Conservation (phyloP, 2,888 invertebrate genomes). For the Dasysyrphus albostriatus region DNA sequence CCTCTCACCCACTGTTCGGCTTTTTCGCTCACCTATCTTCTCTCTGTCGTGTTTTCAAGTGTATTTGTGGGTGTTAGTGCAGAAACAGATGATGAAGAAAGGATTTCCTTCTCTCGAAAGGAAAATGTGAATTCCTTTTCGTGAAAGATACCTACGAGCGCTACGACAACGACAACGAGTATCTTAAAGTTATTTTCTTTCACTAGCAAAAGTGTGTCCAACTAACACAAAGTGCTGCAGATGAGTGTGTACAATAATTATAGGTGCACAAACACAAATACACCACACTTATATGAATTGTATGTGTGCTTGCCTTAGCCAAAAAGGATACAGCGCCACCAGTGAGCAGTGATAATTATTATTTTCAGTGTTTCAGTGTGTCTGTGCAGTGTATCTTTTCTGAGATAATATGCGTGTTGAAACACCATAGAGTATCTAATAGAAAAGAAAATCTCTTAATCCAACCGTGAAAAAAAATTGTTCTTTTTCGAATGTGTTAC, state of each 20-base stretch:
- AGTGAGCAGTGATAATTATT: constrained; percentile 37
- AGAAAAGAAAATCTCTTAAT: constrained; percentile 72
- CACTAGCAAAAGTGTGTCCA: constrained; percentile 51
- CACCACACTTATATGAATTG: constrained; percentile 5
- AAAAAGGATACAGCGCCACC: constrained; percentile 69
- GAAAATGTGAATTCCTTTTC: constrained; percentile 52
- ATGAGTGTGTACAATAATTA: constrained; percentile 41
- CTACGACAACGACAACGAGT: constrained; percentile 34
- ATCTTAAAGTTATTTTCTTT: constrained; percentile 68
- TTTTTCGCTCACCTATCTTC: constrained; percentile 23
- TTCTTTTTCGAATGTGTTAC: constrained; percentile 50
- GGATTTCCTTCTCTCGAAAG: constrained; percentile 61
- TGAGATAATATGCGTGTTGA: constrained; percentile 71
- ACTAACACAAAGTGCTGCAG: constrained; percentile 45
- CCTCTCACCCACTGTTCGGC: not conserved
- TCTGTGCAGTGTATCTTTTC: constrained; percentile 38
- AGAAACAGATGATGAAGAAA: constrained; percentile 74
- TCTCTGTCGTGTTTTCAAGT: constrained; percentile 25
- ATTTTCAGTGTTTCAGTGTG: constrained; percentile 20
- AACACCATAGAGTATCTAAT: constrained; percentile 67
- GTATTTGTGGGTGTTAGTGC: constrained; percentile 61
- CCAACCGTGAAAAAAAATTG: constrained; percentile 51
- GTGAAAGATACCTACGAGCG: constrained; percentile 56
- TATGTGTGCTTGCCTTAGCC: constrained; percentile 19
- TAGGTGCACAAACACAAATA: constrained; percentile 27